Evolutionary conservation across 92 coral and sea anemone species (phyloP), one percentile per base, ranked within the genome.

Genomic region (Micromussa lordhowensis): DNA sequence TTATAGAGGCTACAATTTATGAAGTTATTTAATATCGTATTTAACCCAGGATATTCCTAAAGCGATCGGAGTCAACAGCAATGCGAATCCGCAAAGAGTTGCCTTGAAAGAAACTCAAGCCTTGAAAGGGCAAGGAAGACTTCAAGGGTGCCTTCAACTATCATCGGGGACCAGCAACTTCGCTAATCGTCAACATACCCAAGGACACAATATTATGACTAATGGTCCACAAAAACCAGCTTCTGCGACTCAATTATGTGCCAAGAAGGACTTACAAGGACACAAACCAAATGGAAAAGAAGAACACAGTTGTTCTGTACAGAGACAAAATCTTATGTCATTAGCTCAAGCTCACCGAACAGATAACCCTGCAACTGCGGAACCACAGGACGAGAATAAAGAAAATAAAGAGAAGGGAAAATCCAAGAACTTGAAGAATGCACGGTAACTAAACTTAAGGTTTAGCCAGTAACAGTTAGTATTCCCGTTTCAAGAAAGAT

Each of bases 81-180:
- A 83, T 31, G 88, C 82, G 12, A 76, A 85, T 75, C 88, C 88
- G 26, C 88, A 85, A 17, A 81, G 88, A 21, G 82, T 85, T 44
- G 76, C 76, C 22, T 32, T 85, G 11, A 85, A 85, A 29, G 88
- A 85, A 31, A 84, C 80, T 2, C 87, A 84, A 75, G 71, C 74
- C 36, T 54, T 84, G 24, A 84, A 84, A 73, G 70, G 28, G 24
- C 73, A 84, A 73, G 70, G 28, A 55, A 84, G 68, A 73, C 80
- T 84, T 5, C 87, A 73, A 73, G 80, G 55, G 35, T 72, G 85
- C 34, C 59, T 84, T 54, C 80, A 72, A 35, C 38, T 84, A 11
- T 44, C 51, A 9, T 70, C 87, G 79, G 53, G 68, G 34, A 12
- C 87, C 80, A 84, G 57, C 78, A 84, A 40, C 57, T 31, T 55